Evolutionary conservation across 2,888 invertebrate species (phyloP).

Genomic region (Athalia rosae): DNA sequence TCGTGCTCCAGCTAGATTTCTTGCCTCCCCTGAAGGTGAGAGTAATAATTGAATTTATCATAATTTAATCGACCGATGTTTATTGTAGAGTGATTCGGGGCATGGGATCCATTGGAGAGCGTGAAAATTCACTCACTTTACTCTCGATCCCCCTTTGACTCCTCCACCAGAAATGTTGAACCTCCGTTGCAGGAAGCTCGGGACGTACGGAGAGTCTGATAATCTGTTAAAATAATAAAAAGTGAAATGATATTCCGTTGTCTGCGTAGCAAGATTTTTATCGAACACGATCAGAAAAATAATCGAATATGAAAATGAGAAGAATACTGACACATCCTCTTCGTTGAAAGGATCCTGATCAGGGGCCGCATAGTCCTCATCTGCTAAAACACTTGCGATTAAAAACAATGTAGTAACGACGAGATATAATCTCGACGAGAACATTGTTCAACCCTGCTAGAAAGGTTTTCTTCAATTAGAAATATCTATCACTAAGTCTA

Average conservation of each 20-base stretch:
- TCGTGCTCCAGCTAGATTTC: neutral
- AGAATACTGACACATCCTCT: slow-evolving; percentile 29
- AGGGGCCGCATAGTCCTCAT: neutral
- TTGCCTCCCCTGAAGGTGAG: slow-evolving; percentile 10
- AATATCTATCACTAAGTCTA: neutral
- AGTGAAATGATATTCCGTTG: neutral
- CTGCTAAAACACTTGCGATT: slow-evolving; percentile 10
- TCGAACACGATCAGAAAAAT: neutral
- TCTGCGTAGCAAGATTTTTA: neutral
- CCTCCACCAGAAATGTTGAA: neutral
- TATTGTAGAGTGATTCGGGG: neutral
- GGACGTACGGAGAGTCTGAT: neutral
- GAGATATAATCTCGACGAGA: slow-evolving; percentile 16
- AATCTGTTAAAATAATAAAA: slow-evolving; percentile 6
- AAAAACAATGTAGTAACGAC: slow-evolving; percentile 22
- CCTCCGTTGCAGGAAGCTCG: slow-evolving; percentile 4
- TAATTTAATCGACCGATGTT: too few relatives aligned
- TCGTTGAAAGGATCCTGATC: neutral
- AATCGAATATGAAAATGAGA: neutral
- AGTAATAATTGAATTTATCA: too few relatives aligned
- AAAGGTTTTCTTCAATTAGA: neutral
- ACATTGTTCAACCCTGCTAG: slow-evolving; percentile 11
- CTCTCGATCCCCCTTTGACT: slow-evolving; percentile 29
- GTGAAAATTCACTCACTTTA: slow-evolving; percentile 23
- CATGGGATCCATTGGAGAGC: neutral